A percentile compares a stretch with the other conserved stretches of the same genome.
phyloP scores from a whole-genome alignment of 2,888 invertebrate genomes.

The Dione juno region DNA sequence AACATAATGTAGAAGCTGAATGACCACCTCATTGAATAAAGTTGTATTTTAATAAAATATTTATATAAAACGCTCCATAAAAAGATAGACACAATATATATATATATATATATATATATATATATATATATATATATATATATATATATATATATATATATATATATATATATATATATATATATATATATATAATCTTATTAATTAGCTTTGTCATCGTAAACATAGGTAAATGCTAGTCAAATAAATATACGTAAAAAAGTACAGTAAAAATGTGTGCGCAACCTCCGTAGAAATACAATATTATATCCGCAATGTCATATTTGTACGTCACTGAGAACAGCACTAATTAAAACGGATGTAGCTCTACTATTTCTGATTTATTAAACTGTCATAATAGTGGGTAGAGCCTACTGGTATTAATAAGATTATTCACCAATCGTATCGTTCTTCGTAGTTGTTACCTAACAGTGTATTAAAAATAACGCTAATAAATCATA shows the following conservation, averaged over 20 bases:
- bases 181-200: too few species aligned
- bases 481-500: conserved; percentile 40
- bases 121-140: too few species aligned
- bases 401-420: conserved; percentile 60
- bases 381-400: conserved; percentile 55
- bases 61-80: conserved; percentile 33
- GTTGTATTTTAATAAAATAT: conserved; percentile 41
- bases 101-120: too few species aligned
- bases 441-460: conserved; percentile 29
- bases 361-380: conserved; percentile 67
- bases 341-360: conserved; percentile 75
- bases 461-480: conserved; percentile 25
- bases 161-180: too few species aligned
- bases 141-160: too few species aligned
- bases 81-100: conserved; percentile 34
- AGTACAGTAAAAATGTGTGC: conserved; percentile 11
- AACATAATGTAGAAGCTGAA: conserved; percentile 32
- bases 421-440: conserved; percentile 46
- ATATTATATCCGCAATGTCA: conserved; percentile 58
- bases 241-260: background rate
- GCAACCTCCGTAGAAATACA: conserved; percentile 11
- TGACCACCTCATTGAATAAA: conserved; percentile 38
- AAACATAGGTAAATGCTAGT: too few species aligned
- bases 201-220: too few species aligned
- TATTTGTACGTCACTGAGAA: conserved; percentile 50